phyloP scores from a whole-genome alignment of 2,797 vertebrate genomes.

The Periophthalmus magnuspinnatus region DNA sequence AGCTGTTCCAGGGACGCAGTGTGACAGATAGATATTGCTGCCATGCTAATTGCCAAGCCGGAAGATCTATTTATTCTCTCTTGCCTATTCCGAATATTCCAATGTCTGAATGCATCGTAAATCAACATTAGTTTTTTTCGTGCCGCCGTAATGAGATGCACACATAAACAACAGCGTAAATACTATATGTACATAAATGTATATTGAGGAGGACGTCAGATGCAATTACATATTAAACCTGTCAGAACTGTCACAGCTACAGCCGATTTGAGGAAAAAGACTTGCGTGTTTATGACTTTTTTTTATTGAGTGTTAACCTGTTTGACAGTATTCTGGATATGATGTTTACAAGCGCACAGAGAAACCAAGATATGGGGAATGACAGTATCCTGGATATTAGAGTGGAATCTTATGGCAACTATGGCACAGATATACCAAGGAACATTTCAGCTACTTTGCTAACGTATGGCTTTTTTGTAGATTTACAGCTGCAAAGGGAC shows the following conservation, averaged over 20 bases:
- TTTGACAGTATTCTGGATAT: no score
- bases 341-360: no score
- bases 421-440: no score
- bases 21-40: constrained; percentile 21
- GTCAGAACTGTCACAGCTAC: constrained; percentile 23
- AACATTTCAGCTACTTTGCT: no score
- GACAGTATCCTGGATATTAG: no score
- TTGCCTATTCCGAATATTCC: constrained; percentile 15
- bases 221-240: constrained; percentile 20
- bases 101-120: constrained; percentile 27
- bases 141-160: background rate
- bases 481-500: no score
- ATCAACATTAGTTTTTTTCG: constrained; percentile 5
- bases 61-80: constrained; percentile 1
- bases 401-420: no score
- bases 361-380: no score
- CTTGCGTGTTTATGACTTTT: background rate
- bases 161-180: constrained; percentile 1
- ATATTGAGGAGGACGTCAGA: background rate
- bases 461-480: no score
- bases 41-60: constrained; percentile 10
- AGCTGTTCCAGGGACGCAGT: background rate
- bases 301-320: no score
- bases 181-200: constrained; percentile 4
- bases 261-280: constrained; percentile 10